Evolutionary conservation across 2,888 invertebrate genomes (phyloP).

Genomic region (Tetrapedia diversipes): DNA sequence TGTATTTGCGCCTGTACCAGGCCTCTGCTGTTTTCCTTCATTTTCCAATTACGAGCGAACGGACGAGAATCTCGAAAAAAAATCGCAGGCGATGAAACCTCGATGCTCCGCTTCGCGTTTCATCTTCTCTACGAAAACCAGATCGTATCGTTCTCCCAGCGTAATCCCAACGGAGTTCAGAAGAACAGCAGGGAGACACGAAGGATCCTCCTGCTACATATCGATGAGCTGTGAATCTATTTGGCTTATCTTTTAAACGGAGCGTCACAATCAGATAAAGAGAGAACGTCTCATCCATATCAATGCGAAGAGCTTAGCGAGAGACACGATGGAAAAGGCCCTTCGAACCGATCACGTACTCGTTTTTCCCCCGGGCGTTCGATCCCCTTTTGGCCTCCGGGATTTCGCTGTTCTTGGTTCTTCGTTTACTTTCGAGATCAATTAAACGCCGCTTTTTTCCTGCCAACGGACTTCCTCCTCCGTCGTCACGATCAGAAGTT

Average conservation of each 20-base stretch:
- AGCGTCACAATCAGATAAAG: slow-evolving; percentile 49
- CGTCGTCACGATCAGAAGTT: neutral
- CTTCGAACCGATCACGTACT: slow-evolving; percentile 55
- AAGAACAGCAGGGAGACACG: slow-evolving; percentile 2
- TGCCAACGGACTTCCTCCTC: neutral
- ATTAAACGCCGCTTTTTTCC: slow-evolving; percentile 47
- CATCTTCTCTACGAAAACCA: neutral
- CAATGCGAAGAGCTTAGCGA: slow-evolving; percentile 62
- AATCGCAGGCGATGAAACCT: slow-evolving; percentile 11
- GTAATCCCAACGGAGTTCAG: slow-evolving; percentile 18
- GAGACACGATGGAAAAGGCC: slow-evolving; percentile 52
- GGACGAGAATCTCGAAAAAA: neutral
- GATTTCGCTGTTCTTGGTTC: slow-evolving; percentile 41
- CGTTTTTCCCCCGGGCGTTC: slow-evolving; percentile 16
- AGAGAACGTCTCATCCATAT: slow-evolving; percentile 70
- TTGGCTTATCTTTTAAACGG: slow-evolving; percentile 71
- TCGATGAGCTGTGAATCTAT: slow-evolving; percentile 63
- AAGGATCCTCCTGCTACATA: neutral
- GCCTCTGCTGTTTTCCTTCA: neutral
- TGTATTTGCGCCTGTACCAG: neutral
- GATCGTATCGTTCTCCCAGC: slow-evolving; percentile 33
- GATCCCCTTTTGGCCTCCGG: slow-evolving; percentile 16
- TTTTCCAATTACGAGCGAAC: slow-evolving; percentile 14
- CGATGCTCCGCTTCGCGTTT: neutral
- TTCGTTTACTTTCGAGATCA: slow-evolving; percentile 65